Evolutionary conservation across 1,140 invertebrate genomes (phyloP).

Genomic region (Paraescarpia echinospica): DNA sequence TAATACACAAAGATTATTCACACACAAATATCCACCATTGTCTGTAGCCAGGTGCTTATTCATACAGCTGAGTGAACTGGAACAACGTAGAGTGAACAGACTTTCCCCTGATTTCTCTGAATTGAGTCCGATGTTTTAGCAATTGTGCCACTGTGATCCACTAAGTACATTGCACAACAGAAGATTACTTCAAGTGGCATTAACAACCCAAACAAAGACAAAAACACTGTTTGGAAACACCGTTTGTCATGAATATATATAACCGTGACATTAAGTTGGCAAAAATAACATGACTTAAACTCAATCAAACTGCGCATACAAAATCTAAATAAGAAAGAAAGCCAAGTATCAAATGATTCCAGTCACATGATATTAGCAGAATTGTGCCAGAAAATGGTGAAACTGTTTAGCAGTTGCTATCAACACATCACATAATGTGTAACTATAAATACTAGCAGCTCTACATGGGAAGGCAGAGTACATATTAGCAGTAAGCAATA

Average conservation of each 20-base stretch:
- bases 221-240: too few species aligned
- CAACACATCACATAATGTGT: neutral
- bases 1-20: too few species aligned
- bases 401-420: neutral
- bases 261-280: neutral
- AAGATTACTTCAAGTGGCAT: too few species aligned
- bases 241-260: neutral
- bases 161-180: too few species aligned
- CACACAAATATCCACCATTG: too few species aligned
- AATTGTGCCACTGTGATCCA: too few species aligned
- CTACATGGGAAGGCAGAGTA: neutral
- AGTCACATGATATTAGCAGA: neutral
- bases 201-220: too few species aligned
- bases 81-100: too few species aligned
- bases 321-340: constrained; percentile 13
- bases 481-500: neutral
- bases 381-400: neutral
- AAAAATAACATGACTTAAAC: neutral
- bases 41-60: too few species aligned
- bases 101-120: too few species aligned
- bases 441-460: neutral
- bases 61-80: too few species aligned
- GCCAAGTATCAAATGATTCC: neutral
- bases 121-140: too few species aligned
- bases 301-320: neutral